Evolutionary conservation across 2,797 vertebrate genomes (phyloP), one percentile per base, ranked within the genome.

Genomic region (Clarias laeviceps): DNA sequence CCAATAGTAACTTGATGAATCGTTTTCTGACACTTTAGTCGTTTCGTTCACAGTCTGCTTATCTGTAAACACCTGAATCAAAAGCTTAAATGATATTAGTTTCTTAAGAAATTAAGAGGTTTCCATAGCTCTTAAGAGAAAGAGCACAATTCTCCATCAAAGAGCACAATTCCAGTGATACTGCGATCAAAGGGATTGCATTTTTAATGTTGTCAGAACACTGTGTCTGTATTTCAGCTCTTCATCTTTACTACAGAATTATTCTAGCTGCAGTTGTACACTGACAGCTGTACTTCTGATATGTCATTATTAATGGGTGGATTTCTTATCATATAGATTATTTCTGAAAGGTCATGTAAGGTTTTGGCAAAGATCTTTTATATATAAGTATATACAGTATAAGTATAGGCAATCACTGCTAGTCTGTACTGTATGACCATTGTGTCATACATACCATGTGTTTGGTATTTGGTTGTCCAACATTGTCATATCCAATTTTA

Each of bases 401-500:
- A 86, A 50, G 15, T 1, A 61, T 11, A 2, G 0, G 50, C 57
- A 78, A 77, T 65, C 15, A 5, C 14, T 79, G 22, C 12, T 62
- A 34, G 5, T 54, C 40, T 74, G 5, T 34, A n/a, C 40, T 74
- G 5, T 34, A n/a, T 77, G 27, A 4, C 17, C 27, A 80, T 70
- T 66, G 32, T 59, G 32, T 9, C 8, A 45, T 83, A 27, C 45
- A 24, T 34, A 61, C 86, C 54, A 64, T 5, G 40, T 64, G 65
- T 87, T 32, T 54, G 69, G 73, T 66, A 54, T 69, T 76, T 70
- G 82, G 79, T 84, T 79, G 56, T 69, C 78, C 54, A 84, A 88
- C 85, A 91, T 89, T 90, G 87, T 83, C 32, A 66, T 18, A 80
- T 89, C 78, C 83, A 56, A 86, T 85, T 86, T 87, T 84, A 83